phyloP scores from a whole-genome alignment of 2,888 invertebrate species.

The Endomychus coccineus region DNA sequence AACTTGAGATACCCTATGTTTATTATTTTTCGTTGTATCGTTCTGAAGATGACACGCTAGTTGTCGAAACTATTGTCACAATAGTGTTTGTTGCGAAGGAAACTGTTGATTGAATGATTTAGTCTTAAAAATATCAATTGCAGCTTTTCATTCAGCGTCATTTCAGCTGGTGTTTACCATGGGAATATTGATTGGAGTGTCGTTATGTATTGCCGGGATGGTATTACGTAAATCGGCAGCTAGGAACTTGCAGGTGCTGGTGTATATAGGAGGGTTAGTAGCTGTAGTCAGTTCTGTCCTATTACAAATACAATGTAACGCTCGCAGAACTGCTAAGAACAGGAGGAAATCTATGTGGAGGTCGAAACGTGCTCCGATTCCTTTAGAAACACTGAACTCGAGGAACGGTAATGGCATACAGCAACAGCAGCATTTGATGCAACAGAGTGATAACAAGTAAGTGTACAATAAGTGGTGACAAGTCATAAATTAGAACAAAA shows the following conservation, averaged over 20 bases:
- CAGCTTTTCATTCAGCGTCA: too few relatives aligned
- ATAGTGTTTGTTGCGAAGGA: too few relatives aligned
- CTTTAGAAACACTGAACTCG: slow-evolving; percentile 31
- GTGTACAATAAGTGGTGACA: slow-evolving; percentile 5
- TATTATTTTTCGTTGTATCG: too few relatives aligned
- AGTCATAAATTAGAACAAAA: too few relatives aligned
- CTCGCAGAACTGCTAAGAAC: slow-evolving; percentile 36
- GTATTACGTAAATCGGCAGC: slow-evolving; percentile 57
- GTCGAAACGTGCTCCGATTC: slow-evolving; percentile 35
- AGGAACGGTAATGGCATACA: slow-evolving; percentile 16
- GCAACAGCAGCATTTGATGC: slow-evolving; percentile 25
- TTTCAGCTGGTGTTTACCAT: slow-evolving; percentile 58
- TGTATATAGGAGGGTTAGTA: slow-evolving; percentile 58
- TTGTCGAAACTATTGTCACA: too few relatives aligned
- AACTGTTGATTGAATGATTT: too few relatives aligned
- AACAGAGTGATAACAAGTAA: slow-evolving; percentile 16
- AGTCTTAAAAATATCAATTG: background rate
- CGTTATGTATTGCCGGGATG: slow-evolving; percentile 58
- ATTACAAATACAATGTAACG: slow-evolving; percentile 58
- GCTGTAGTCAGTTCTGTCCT: slow-evolving; percentile 56
- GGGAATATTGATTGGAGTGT: slow-evolving; percentile 58
- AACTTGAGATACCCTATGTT: too few relatives aligned
- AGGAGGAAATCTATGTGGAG: slow-evolving; percentile 32
- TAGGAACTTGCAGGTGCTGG: slow-evolving; percentile 57
- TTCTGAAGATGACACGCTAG: too few relatives aligned